A percentile compares a stretch with the other conserved stretches of the same genome.
These are phyloP conservation scores for Acronicta leporina DNA, from an alignment of 2,888 invertebrate species.

Conservation along the genomic window DNA sequence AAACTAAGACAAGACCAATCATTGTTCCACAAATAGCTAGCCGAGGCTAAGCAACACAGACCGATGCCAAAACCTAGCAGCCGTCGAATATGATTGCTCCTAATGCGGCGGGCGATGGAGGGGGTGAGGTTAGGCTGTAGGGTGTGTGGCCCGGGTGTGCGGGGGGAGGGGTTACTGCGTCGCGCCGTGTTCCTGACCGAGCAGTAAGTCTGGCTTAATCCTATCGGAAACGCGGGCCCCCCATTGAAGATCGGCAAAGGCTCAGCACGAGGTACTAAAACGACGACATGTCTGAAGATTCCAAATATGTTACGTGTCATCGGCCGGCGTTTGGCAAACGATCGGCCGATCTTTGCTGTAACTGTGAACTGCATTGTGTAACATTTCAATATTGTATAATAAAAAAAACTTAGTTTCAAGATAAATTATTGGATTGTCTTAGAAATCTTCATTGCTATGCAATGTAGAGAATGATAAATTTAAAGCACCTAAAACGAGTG, in stretches of 20 bases:
- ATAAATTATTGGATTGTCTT: background rate
- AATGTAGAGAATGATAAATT: too few relatives aligned
- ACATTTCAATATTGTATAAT: background rate
- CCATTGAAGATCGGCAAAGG: conserved; percentile 85
- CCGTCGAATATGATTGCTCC: conserved; percentile 89
- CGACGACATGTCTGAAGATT: conserved; percentile 74
- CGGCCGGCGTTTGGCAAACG: conserved; percentile 32
- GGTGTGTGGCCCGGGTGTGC: conserved; percentile 58
- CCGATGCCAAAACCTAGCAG: conserved; percentile 87
- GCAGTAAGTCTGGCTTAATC: conserved; percentile 89
- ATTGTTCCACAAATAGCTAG: conserved; percentile 85
- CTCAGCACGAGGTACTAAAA: conserved; percentile 66
- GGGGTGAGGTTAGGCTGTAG: conserved; percentile 61
- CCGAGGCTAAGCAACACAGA: conserved; percentile 84
- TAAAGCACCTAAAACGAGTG: too few relatives aligned
- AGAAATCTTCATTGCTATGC: too few relatives aligned
- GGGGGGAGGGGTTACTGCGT: conserved; percentile 72
- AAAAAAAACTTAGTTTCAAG: background rate
- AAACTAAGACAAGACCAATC: conserved; percentile 85
- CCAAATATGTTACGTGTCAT: conserved; percentile 56
- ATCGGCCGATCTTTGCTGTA: conserved; percentile 23
- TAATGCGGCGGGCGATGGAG: conserved; percentile 79
- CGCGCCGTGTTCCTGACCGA: conserved; percentile 87
- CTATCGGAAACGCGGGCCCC: conserved; percentile 88
- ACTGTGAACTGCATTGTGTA: conserved; percentile 10